Evolutionary conservation across 2,797 vertebrate genomes (phyloP), one percentile per base, ranked within the genome.

Genomic region (Ceyx erithaca): DNA sequence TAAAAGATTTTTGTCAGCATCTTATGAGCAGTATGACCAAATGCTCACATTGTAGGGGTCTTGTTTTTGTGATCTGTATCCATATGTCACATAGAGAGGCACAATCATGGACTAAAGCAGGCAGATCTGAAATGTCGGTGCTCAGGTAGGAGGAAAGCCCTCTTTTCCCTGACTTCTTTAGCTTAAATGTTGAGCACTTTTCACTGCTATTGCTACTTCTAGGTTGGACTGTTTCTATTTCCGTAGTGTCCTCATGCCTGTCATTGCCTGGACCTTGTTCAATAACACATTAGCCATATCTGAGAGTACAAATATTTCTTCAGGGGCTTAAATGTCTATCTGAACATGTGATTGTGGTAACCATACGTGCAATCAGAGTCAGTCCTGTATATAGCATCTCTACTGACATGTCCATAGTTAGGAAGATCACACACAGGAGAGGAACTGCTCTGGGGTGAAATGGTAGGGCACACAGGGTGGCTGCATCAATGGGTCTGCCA

Each of bases 221-320:
- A 91, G 83, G 88, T 94, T 94, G 90, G 68, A 33, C 75, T 94
- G 71, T 81, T 95, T 86, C 90, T 94, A 86, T 96, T 96, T 96
- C 83, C 1, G 5, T 90, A 91, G 90, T 94, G 88, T 94, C 94
- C 93, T 96, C 93, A 91, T 94, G 95, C 95, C 90, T 94, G 90
- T 91, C 94, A 94, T 93, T 94, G 90, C 88, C 84, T 92, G 80
- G 92, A 92, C 70, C 78, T 92, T 86, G 78, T 94, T 96, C 93
- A 96, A 67, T 94, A 95, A 93, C 92, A 92, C 90, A 93, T 93
- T 95, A 94, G 86, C 71, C 71, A 89, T 88, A 93, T 94, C 90
- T 61, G 86, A 93, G 78, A 90, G 90, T 92, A 85, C 78, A 95
- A 94, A 95, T 96, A 95, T 96, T 95, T 95, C 88, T 96, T 93